phyloP scores from a whole-genome alignment of 2,888 invertebrate species.

The Morinoia aosen region DNA sequence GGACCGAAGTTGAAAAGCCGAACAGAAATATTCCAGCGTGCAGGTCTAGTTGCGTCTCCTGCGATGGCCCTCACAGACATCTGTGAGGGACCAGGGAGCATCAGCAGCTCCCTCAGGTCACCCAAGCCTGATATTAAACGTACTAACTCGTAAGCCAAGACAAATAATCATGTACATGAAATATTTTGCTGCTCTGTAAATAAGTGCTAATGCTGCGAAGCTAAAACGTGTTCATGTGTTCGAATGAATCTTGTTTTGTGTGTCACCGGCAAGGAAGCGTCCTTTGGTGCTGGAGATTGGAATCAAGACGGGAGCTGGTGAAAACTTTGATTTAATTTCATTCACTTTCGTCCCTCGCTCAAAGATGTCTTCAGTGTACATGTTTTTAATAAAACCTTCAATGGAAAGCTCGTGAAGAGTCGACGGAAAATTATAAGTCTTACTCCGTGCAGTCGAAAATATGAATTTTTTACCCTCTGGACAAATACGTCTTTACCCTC shows the following conservation, averaged over 20 bases:
- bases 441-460: neutral
- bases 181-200: constrained; percentile 17
- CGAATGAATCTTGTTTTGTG: neutral
- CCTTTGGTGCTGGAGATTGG: too few relatives aligned
- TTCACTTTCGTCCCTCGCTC: neutral
- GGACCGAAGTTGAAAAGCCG: neutral
- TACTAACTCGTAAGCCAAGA: neutral
- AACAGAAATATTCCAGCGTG: neutral
- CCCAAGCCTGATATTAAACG: neutral
- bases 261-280: neutral
- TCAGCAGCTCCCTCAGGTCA: neutral
- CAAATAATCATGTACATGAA: constrained; percentile 3
- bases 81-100: neutral
- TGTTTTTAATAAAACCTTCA: neutral
- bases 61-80: neutral
- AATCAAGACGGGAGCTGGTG: neutral
- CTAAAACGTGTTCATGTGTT: neutral
- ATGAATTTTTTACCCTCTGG: too few relatives aligned
- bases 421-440: neutral
- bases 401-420: neutral
- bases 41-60: neutral
- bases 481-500: neutral
- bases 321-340: neutral
- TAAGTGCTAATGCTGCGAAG: neutral
- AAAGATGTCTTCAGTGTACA: neutral